Percentiles rank a stretch among this genome's conserved stretches.
These are phyloP conservation scores for Pinctada fucata DNA, from an alignment of 2,888 invertebrate genomes.

Conservation along the genomic window DNA sequence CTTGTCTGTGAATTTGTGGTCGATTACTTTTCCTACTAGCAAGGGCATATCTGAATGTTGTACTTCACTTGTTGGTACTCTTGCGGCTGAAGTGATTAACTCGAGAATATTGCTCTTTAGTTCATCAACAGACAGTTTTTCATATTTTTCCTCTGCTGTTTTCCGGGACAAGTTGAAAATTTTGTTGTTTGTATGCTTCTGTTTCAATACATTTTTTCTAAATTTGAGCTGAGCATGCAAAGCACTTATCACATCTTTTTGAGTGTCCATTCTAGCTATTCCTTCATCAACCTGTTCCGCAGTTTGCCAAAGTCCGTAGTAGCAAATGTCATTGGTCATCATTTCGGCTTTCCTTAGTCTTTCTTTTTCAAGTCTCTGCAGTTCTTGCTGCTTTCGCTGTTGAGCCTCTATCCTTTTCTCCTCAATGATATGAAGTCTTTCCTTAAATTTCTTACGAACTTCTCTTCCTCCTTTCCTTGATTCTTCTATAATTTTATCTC, in stretches of 20 bases:
- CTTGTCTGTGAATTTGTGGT: constrained; percentile 7
- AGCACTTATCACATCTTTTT: neutral
- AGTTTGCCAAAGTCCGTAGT: constrained; percentile 18
- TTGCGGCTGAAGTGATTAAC: neutral
- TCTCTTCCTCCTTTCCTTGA: constrained; percentile 4
- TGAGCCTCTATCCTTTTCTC: neutral
- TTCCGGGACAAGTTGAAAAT: neutral
- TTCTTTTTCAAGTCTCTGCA: neutral
- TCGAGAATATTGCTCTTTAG: neutral
- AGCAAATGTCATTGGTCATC: constrained; percentile 8
- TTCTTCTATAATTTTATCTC: neutral
- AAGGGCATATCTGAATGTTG: constrained; percentile 4
- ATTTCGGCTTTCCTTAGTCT: constrained; percentile 6
- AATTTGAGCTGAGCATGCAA: constrained; percentile 10
- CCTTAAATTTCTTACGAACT: neutral
- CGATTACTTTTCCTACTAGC: constrained; percentile 10
- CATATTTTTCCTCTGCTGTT: neutral
- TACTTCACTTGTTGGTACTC: neutral
- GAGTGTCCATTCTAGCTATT: neutral
- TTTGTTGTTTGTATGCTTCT: neutral
- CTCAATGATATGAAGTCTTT: neutral
- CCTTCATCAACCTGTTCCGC: neutral
- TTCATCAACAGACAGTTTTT: neutral
- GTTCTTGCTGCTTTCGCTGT: neutral
- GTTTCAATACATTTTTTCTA: constrained; percentile 3